These are phyloP conservation scores for Pao palembangensis DNA, from an alignment of 2,113 vertebrate genomes.

Conservation along the genomic window DNA sequence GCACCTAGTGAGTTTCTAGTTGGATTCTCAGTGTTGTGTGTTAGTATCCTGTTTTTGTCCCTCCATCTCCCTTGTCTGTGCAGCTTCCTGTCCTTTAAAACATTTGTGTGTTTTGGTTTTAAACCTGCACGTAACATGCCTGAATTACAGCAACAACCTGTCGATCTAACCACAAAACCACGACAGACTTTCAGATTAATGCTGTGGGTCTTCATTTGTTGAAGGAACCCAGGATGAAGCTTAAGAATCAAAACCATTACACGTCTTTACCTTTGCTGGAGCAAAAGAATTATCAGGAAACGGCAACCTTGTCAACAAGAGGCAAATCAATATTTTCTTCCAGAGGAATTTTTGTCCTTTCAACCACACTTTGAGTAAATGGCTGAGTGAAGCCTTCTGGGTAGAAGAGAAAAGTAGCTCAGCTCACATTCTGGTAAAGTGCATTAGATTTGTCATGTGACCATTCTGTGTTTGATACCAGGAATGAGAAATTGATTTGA, in stretches of 20 bases:
- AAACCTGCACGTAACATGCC: no score
- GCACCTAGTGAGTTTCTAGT: no score
- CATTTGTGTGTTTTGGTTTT: no score
- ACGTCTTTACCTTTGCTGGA: slow-evolving; percentile 1
- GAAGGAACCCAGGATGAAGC: no score
- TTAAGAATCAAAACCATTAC: slow-evolving; percentile 18
- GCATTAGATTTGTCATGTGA: slow-evolving; percentile 4
- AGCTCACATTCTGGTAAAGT: neutral
- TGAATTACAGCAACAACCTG: no score
- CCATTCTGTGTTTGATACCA: slow-evolving; percentile 8
- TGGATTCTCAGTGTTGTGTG: no score
- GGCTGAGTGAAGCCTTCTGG: neutral
- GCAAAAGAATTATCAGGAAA: slow-evolving; percentile 5
- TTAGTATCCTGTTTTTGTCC: no score
- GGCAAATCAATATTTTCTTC: slow-evolving; percentile 38
- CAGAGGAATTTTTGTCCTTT: slow-evolving; percentile 14
- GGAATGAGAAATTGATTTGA: slow-evolving; percentile 2
- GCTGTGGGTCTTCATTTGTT: neutral
- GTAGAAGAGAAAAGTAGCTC: neutral
- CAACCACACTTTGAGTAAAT: slow-evolving; percentile 18
- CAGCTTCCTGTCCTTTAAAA: no score
- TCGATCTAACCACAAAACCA: neutral
- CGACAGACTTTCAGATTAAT: neutral
- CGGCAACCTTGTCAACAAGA: slow-evolving; percentile 5
- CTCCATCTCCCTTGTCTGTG: no score